Evolutionary conservation across 53 echinoderm and acorn worm species (phyloP).

Genomic region (Astropecten irregularis): DNA sequence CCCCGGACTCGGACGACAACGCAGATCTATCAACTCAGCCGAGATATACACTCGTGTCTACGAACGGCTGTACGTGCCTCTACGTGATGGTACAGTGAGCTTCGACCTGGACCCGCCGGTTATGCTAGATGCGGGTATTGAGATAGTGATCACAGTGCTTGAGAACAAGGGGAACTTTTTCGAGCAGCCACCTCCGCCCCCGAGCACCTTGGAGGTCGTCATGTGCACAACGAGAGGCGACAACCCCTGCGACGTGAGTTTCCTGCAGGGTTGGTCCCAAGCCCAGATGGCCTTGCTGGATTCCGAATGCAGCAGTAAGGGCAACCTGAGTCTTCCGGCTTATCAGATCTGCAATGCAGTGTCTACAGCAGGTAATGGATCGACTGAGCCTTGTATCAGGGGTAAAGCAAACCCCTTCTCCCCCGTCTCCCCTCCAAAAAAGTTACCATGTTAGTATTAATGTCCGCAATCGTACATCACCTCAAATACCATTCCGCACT

Average conservation of each 20-base stretch:
- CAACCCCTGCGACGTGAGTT: neutral
- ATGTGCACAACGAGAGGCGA: neutral
- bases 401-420: no score
- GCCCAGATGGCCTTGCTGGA: neutral
- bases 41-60: constrained; percentile 13
- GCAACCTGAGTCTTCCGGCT: neutral
- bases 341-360: constrained; percentile 1
- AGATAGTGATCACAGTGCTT: neutral
- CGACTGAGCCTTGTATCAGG: no score
- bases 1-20: neutral
- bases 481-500: no score
- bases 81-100: neutral
- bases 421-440: no score
- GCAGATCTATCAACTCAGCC: neutral
- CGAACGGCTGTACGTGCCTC: neutral
- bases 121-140: neutral
- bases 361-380: neutral
- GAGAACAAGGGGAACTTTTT: no score
- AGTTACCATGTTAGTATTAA: no score
- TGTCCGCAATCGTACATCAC: no score
- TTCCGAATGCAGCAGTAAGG: neutral
- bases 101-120: constrained; percentile 45
- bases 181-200: neutral
- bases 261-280: neutral
- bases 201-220: neutral